Evolutionary conservation across 2,888 invertebrate genomes (phyloP).

Genomic region (Gandaritis pyraliata): DNA sequence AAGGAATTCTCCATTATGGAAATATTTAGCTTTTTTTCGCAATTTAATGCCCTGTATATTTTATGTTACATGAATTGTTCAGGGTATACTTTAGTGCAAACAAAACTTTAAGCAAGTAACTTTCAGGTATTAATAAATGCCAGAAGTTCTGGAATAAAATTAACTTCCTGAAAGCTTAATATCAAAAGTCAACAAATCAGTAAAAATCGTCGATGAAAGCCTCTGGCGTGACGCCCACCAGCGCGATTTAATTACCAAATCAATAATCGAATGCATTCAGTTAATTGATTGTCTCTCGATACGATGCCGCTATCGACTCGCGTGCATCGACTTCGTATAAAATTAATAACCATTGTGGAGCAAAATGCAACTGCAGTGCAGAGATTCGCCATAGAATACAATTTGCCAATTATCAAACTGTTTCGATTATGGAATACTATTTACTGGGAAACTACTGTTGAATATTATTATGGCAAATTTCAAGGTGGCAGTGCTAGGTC

Average conservation of each 20-base stretch:
- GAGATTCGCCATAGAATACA: slow-evolving; percentile 6
- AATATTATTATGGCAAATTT: too few relatives aligned
- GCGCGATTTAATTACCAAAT: slow-evolving; percentile 80
- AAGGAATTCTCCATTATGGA: not conserved
- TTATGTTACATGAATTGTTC: too few relatives aligned
- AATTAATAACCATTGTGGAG: slow-evolving; percentile 37
- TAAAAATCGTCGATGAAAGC: slow-evolving; percentile 54
- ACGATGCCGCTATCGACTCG: slow-evolving; percentile 63
- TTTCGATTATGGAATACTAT: too few relatives aligned
- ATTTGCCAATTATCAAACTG: not conserved
- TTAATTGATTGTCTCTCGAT: slow-evolving; percentile 76
- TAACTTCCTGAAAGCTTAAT: slow-evolving; percentile 57
- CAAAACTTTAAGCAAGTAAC: too few relatives aligned
- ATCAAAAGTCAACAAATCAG: slow-evolving; percentile 63
- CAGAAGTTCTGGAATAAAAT: not conserved
- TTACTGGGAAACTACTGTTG: too few relatives aligned
- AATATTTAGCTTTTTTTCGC: not conserved
- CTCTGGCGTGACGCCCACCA: slow-evolving; percentile 60
- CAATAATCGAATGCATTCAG: slow-evolving; percentile 77
- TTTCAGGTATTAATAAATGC: too few relatives aligned
- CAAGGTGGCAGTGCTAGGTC: too few relatives aligned
- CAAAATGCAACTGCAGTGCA: slow-evolving; percentile 18
- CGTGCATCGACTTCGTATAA: slow-evolving; percentile 60
- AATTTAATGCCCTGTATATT: not conserved
- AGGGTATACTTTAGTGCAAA: too few relatives aligned